Evolutionary conservation across 2,797 vertebrate species (phyloP).

Genomic region (Rhynchotus rufescens): DNA sequence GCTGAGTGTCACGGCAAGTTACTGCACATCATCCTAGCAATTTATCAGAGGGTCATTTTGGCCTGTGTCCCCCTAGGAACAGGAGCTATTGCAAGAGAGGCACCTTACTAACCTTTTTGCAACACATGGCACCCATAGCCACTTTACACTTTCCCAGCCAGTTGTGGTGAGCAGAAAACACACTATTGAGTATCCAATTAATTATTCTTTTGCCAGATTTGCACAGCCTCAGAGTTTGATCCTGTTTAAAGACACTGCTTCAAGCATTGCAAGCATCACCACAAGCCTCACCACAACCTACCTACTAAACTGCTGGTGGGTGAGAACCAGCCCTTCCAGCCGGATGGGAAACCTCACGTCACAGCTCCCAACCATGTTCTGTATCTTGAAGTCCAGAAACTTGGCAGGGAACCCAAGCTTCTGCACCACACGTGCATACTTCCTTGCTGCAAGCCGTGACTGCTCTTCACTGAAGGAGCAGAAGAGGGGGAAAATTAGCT

Average conservation of each 20-base stretch:
- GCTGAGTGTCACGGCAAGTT: not conserved
- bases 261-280: not conserved
- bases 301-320: slow-evolving; percentile 96
- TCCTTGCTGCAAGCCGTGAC: slow-evolving; percentile 92
- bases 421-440: slow-evolving; percentile 93
- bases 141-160: not conserved
- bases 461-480: slow-evolving; percentile 87
- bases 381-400: slow-evolving; percentile 97
- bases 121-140: not conserved
- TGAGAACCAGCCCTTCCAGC: slow-evolving; percentile 92
- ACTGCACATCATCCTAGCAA: not conserved
- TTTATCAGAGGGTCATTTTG: not conserved
- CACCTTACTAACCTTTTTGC: not conserved
- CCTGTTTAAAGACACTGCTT: not conserved
- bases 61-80: not conserved
- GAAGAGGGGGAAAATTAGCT: not conserved
- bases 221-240: not conserved
- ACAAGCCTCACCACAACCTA: slow-evolving; percentile 38
- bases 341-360: slow-evolving; percentile 94
- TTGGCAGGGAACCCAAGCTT: slow-evolving; percentile 95
- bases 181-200: not conserved
- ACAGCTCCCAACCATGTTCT: slow-evolving; percentile 98
- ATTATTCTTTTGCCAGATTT: not conserved
- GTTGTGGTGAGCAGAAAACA: not conserved
- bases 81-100: not conserved